Evolutionary conservation across 2,797 vertebrate genomes (phyloP), one percentile per base, ranked within the genome.

Genomic region (Acanthurus leucopareius): DNA sequence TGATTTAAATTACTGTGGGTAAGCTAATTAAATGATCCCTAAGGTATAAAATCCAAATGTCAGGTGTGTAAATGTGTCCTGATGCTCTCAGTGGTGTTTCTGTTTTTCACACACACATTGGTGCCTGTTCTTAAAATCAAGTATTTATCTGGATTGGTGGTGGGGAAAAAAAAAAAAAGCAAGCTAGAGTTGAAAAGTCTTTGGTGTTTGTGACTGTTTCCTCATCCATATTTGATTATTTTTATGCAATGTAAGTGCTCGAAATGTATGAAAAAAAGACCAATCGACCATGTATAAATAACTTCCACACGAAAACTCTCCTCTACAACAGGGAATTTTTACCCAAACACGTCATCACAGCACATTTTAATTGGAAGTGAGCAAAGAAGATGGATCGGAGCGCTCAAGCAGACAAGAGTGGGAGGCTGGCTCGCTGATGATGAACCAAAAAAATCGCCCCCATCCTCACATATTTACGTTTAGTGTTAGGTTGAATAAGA

Each of bases 381-480:
- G 42, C 53, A 19, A 28, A 25, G 10, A 56, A 49, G 47, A 68
- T 40, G 10, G 40, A 73, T 68, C 35, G 42, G 32, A 32, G 32
- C 5, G 32, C 32, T 25, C 25, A 45, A 25, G 44, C 61, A 57
- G 62, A 48, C 22, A 57, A 57, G 56, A 70, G 51, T 69, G 28
- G 3, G 28, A 61, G 48, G 6, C 19, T 28, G 60, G 19, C 10
- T 59, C 47, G 32, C 32, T 32, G 20, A 44, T 16, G 11, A 49
- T 68, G n/a, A 71, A 71, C 61, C 20, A n/a, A n/a, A n/a, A 54
- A 57, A 58, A 44, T 63, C 47, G 11, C 40, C 20, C 22, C 58
- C 19, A 49, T 70, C 28, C 3, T 32, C 56, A 42, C 48, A 20
- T 59, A 60, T 57, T 17, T 32, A 32, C 32, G 32, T 32, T 32